phyloP scores from a whole-genome alignment of 2,797 vertebrate species.

The Anabacerthia variegaticeps region DNA sequence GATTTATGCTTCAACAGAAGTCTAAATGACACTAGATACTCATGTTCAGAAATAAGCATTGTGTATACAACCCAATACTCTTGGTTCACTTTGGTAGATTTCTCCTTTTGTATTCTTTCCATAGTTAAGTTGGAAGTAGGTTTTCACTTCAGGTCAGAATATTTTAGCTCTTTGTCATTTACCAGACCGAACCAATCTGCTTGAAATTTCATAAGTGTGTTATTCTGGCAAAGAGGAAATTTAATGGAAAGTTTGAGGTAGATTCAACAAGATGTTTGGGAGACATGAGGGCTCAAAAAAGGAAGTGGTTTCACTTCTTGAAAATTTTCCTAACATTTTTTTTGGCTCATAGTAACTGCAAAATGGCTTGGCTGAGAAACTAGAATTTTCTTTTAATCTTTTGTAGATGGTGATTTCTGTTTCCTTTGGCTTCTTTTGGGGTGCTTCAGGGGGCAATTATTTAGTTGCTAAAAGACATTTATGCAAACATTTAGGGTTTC shows the following conservation, averaged over 20 bases:
- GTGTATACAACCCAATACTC: not conserved
- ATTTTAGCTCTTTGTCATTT: conserved; percentile 1
- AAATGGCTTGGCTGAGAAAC: conserved; percentile 33
- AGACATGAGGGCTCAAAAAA: conserved; percentile 21
- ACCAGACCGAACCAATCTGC: not conserved
- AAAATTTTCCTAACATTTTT: conserved; percentile 4
- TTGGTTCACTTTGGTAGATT: not conserved
- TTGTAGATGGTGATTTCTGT: conserved; percentile 2
- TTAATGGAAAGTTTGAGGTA: conserved; percentile 49
- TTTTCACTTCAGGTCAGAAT: not conserved
- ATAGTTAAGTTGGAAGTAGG: not conserved
- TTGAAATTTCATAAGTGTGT: conserved; percentile 6
- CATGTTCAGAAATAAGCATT: not conserved
- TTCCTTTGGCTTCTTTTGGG: conserved; percentile 40
- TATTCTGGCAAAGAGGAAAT: conserved; percentile 13
- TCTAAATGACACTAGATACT: not conserved
- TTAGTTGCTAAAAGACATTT: not conserved
- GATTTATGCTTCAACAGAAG: not conserved
- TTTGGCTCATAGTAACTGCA: conserved; percentile 15
- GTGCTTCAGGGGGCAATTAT: conserved; percentile 32
- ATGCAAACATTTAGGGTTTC: conserved; percentile 22
- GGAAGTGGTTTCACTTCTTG: conserved; percentile 30
- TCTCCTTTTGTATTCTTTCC: not conserved
- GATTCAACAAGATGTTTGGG: conserved; percentile 32
- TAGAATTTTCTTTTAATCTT: conserved; percentile 30